Conservation (phyloP, 2,797 vertebrate species). For the Petrocephalus sullivani region DNA sequence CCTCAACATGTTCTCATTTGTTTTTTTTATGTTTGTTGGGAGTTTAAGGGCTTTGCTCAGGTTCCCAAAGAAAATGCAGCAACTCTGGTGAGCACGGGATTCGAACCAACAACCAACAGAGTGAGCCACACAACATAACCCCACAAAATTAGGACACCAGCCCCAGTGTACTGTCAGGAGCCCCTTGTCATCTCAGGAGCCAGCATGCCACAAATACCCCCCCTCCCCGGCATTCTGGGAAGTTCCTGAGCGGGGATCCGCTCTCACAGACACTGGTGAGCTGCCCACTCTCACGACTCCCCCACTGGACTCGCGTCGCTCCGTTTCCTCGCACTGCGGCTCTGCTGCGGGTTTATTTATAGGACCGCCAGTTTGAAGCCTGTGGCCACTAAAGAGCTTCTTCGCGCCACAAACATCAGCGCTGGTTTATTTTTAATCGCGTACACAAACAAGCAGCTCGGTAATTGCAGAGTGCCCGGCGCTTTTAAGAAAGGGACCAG, state of each 20-base stretch:
- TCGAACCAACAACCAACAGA: background rate
- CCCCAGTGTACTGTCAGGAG: background rate
- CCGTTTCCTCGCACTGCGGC: background rate
- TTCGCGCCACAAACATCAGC: constrained; percentile 19
- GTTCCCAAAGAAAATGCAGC: background rate
- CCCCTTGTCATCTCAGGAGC: background rate
- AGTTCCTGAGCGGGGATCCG: background rate
- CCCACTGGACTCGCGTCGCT: background rate
- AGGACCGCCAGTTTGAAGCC: constrained; percentile 43
- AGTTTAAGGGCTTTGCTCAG: background rate
- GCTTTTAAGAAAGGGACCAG: background rate
- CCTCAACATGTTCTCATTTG: background rate
- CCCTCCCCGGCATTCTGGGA: background rate
- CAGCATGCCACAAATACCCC: background rate
- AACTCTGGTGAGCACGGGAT: background rate
- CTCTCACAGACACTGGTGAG: background rate
- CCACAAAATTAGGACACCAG: background rate
- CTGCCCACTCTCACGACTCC: background rate
- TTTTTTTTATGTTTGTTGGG: no score
- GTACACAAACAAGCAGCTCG: constrained; percentile 22
- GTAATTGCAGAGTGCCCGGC: background rate
- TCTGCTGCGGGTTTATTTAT: constrained; percentile 39
- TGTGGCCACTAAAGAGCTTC: constrained; percentile 24
- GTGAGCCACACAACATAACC: background rate
- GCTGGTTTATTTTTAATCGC: constrained; percentile 31